These are phyloP conservation scores for Tenrec ecaudatus DNA, from an alignment of 2,113 vertebrate genomes.

Conservation along the genomic window DNA sequence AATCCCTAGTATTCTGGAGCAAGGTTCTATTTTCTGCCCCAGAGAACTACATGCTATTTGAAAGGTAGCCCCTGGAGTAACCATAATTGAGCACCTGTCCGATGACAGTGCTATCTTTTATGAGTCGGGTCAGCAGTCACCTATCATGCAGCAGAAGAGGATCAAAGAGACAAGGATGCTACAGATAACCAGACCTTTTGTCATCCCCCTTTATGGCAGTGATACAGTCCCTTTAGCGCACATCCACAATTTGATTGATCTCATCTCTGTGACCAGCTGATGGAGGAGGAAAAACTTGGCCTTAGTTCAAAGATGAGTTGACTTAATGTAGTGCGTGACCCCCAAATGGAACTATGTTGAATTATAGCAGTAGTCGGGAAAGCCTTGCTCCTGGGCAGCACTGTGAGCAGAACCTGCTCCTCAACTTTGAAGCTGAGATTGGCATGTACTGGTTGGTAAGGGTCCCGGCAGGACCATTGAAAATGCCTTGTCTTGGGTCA, in stretches of 20 bases:
- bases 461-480: background rate
- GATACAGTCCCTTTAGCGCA: background rate
- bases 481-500: too few species aligned
- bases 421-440: background rate
- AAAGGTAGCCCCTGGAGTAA: too few species aligned
- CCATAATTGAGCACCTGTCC: background rate
- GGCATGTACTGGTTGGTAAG: background rate
- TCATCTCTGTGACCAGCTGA: background rate
- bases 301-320: background rate
- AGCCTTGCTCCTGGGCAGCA: too few species aligned
- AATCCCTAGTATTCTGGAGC: background rate
- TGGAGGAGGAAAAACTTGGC: background rate
- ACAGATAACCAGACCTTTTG: background rate
- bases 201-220: background rate
- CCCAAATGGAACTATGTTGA: background rate
- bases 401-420: too few species aligned
- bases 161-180: background rate
- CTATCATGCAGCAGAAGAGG: background rate
- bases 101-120: background rate
- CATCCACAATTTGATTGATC: background rate
- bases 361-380: background rate
- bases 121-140: background rate
- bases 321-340: background rate
- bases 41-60: too few species aligned
- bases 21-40: background rate